Conservation (phyloP, 2,797 vertebrate species). For the Lacerta bilineata region DNA sequence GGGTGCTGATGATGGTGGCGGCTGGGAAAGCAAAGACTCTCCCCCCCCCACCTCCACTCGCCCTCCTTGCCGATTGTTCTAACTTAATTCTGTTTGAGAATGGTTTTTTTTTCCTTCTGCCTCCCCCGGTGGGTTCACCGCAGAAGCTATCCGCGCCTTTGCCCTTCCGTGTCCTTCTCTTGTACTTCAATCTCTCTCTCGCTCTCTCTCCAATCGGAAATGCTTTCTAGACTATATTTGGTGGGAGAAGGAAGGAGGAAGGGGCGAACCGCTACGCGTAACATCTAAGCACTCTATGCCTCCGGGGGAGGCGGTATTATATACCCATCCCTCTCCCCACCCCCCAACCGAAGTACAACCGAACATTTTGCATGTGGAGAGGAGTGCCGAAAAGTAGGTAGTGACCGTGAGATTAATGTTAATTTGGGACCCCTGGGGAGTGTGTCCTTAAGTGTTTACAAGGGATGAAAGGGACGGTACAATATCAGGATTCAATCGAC, state of each 20-base stretch:
- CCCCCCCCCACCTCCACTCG: neutral
- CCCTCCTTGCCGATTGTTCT: neutral
- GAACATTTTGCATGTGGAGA: neutral
- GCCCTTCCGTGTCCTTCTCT: conserved; percentile 13
- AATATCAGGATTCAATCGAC: conserved; percentile 30
- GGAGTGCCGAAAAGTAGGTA: conserved; percentile 2
- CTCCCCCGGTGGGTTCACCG: neutral
- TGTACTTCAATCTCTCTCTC: neutral
- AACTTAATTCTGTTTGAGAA: neutral
- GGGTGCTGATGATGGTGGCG: accelerated
- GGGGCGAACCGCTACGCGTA: neutral
- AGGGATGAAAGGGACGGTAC: conserved; percentile 59
- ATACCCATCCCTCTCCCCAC: neutral
- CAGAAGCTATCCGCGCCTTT: neutral
- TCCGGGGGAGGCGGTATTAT: neutral
- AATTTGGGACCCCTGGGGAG: conserved; percentile 52
- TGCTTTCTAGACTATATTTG: conserved; percentile 43
- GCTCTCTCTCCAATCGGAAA: conserved; percentile 1
- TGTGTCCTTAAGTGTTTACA: conserved; percentile 64
- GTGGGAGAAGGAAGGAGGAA: neutral
- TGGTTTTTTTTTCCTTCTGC: neutral
- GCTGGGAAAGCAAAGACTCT: accelerated
- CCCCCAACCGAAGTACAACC: conserved; percentile 46
- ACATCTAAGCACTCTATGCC: conserved; percentile 6
- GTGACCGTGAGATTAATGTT: conserved; percentile 44